Percentiles rank a stretch among this genome's conserved stretches.
Evolutionary conservation across 2,797 vertebrate genomes (phyloP).

Genomic region (Chelon auratus): DNA sequence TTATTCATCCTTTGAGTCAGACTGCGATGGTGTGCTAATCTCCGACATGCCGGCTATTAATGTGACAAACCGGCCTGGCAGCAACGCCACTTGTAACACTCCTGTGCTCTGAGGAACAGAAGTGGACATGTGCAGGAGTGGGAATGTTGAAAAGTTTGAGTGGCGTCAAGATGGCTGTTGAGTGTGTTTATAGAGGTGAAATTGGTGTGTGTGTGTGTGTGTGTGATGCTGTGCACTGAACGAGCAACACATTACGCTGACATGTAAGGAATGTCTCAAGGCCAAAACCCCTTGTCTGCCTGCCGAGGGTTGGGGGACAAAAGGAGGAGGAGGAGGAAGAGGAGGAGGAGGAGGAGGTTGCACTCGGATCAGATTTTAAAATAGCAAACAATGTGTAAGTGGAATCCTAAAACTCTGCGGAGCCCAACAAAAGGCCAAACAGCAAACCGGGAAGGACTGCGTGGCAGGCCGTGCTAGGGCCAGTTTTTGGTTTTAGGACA

Average conservation of each 20-base stretch:
- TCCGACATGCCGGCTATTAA: constrained; percentile 71
- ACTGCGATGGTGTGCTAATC: constrained; percentile 72
- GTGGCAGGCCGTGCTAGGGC: constrained; percentile 23
- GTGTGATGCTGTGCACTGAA: constrained; percentile 23
- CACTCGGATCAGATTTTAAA: constrained; percentile 67
- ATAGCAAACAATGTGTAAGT: constrained; percentile 80
- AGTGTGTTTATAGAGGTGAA: constrained; percentile 60
- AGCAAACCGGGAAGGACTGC: constrained; percentile 30
- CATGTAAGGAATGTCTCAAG: constrained; percentile 71
- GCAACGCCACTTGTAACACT: constrained; percentile 40
- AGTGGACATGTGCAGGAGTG: constrained; percentile 36
- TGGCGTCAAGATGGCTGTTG: constrained; percentile 43
- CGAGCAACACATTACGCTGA: constrained; percentile 56
- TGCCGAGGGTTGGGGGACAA: background rate
- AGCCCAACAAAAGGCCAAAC: constrained; percentile 61
- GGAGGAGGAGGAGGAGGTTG: constrained; percentile 18
- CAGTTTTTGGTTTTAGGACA: constrained; percentile 41
- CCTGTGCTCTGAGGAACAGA: constrained; percentile 23
- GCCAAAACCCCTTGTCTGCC: constrained; percentile 56
- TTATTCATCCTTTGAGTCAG: constrained; percentile 56
- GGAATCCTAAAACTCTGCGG: constrained; percentile 67
- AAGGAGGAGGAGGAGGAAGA: background rate
- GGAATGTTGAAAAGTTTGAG: constrained; percentile 56
- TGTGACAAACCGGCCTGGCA: constrained; percentile 77
- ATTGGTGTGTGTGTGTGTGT: constrained; percentile 24